Percentiles rank a stretch among this genome's conserved stretches.
Evolutionary conservation across 2,797 vertebrate species (phyloP).

Genomic region (Myioborus miniatus): DNA sequence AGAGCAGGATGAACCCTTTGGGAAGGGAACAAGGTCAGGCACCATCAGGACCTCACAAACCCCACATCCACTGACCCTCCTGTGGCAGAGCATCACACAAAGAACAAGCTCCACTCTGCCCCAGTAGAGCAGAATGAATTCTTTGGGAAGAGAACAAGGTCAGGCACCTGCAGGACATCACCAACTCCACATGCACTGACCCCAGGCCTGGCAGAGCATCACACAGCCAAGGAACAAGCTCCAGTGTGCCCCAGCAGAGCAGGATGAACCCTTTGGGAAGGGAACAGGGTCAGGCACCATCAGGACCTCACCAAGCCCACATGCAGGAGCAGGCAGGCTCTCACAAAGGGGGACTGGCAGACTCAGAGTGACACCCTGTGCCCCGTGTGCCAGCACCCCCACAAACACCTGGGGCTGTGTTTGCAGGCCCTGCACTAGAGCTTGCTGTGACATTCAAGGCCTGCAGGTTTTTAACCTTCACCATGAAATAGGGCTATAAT

Average conservation of each 20-base stretch:
- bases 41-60: not conserved
- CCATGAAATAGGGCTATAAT: not conserved
- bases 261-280: not conserved
- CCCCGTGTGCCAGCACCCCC: not conserved
- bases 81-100: not conserved
- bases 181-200: not conserved
- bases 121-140: not conserved
- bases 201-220: not conserved
- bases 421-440: not conserved
- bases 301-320: accelerated
- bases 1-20: not conserved
- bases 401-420: not conserved
- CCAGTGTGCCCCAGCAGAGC: not conserved
- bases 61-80: accelerated
- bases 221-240: not conserved
- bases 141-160: not conserved
- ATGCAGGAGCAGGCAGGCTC: accelerated
- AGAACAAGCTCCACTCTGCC: not conserved
- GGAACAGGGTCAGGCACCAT: not conserved
- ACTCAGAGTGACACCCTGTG: accelerated
- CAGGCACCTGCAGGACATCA: not conserved
- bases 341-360: not conserved
- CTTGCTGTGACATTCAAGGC: not conserved
- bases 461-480: not conserved
- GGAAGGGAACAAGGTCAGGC: no score